phyloP scores from a whole-genome alignment of 2,888 invertebrate species.

The Sminthurides aquaticus region DNA sequence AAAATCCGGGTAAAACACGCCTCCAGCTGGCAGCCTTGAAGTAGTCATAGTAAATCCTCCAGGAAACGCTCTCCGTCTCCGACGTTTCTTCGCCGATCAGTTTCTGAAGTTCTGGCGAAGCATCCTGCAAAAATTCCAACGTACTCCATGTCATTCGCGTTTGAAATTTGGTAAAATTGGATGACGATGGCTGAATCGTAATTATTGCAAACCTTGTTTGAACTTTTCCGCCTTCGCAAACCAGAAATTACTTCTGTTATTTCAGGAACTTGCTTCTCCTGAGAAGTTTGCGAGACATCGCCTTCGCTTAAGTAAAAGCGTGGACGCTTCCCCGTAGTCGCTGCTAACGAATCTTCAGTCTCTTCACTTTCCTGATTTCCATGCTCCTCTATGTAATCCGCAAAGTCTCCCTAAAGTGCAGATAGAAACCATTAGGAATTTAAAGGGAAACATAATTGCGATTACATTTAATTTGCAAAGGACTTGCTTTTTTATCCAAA shows the following conservation, averaged over 20 bases:
- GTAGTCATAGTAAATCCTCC: slow-evolving; percentile 49
- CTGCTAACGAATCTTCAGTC: not conserved
- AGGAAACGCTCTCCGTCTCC: slow-evolving; percentile 51
- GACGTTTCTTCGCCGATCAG: slow-evolving; percentile 50
- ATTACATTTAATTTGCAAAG: too few species aligned
- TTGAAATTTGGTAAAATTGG: not conserved
- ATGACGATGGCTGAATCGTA: too few species aligned
- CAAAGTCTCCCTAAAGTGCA: slow-evolving; percentile 51
- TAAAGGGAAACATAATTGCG: too few species aligned
- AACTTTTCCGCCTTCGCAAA: not conserved
- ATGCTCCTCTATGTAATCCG: slow-evolving; percentile 67
- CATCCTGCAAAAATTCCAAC: not conserved
- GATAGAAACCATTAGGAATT: not conserved
- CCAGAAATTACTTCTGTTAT: not conserved
- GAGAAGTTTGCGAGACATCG: not conserved
- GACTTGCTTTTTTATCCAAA: slow-evolving; percentile 48
- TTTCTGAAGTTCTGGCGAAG: slow-evolving; percentile 50
- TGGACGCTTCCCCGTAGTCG: not conserved
- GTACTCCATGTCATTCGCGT: not conserved
- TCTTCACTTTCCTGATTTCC: slow-evolving; percentile 51
- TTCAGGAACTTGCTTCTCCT: not conserved
- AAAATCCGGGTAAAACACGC: slow-evolving; percentile 44
- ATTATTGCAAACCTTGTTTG: not conserved
- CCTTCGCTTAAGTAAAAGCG: not conserved
- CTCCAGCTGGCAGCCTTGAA: slow-evolving; percentile 48